Conservation (phyloP, 2,113 vertebrate genomes). For the Anoura caudifer region DNA sequence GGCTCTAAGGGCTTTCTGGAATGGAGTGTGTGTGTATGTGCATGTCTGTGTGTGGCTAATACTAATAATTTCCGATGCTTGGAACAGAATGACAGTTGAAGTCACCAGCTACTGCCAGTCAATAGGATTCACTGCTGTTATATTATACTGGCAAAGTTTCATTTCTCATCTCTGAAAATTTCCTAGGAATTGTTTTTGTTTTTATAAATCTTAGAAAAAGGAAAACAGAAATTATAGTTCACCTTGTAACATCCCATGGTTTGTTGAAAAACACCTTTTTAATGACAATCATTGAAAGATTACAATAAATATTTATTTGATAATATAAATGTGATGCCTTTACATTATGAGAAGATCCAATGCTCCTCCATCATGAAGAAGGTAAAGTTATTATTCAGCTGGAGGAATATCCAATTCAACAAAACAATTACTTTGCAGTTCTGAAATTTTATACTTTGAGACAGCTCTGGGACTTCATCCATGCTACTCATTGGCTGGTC, state of each 20-base stretch:
- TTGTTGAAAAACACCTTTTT: background rate
- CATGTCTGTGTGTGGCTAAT: background rate
- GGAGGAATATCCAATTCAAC: background rate
- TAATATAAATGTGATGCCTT: background rate
- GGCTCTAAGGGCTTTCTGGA: background rate
- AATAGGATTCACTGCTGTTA: background rate
- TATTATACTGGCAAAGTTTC: background rate
- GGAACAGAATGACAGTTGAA: background rate
- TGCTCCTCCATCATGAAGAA: background rate
- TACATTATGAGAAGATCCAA: background rate
- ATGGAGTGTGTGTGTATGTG: background rate
- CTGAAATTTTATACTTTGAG: background rate
- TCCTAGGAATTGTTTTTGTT: background rate
- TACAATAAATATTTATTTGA: background rate
- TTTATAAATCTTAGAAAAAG: background rate
- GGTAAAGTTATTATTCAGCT: background rate
- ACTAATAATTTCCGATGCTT: background rate
- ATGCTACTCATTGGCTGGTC: background rate
- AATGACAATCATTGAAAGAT: background rate
- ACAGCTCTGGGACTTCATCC: background rate
- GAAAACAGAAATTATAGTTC: background rate
- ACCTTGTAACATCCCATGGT: background rate
- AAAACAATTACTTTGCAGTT: background rate
- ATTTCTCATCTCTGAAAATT: background rate
- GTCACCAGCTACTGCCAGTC: background rate